Conservation (phyloP, 2,113 vertebrate species). For the Microtus ochrogaster region DNA sequence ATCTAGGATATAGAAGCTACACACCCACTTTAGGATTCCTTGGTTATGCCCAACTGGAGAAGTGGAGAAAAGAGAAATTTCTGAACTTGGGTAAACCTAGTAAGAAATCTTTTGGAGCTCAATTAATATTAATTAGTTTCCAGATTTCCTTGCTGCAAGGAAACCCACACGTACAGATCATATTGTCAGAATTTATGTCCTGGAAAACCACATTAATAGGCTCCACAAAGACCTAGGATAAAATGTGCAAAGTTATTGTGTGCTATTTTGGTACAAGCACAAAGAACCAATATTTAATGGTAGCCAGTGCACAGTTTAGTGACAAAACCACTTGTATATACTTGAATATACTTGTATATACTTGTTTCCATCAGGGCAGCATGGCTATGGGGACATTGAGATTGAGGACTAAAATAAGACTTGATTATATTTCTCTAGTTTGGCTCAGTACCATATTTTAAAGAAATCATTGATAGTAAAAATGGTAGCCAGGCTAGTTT, state of each 20-base stretch:
- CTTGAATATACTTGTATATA: too few species aligned
- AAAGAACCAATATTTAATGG: constrained; percentile 56
- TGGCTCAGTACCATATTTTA: background rate
- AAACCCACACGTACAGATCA: background rate
- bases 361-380: background rate
- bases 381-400: background rate
- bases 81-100: background rate
- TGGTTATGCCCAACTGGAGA: background rate
- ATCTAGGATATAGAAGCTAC: background rate
- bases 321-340: constrained; percentile 26
- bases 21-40: constrained; percentile 7
- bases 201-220: constrained; percentile 49
- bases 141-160: background rate
- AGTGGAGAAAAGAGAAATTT: constrained; percentile 27
- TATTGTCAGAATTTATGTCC: constrained; percentile 21
- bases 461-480: constrained; percentile 25
- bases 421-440: constrained; percentile 43
- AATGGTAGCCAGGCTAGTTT: background rate
- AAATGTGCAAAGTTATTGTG: background rate
- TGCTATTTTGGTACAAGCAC: constrained; percentile 61
- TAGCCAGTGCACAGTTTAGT: constrained; percentile 34
- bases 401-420: constrained; percentile 32
- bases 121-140: constrained; percentile 8
- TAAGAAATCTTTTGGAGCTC: constrained; percentile 2
- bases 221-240: constrained; percentile 6